phyloP scores from a whole-genome alignment of 2,797 vertebrate genomes.

The Pseudomugil tenellus region DNA sequence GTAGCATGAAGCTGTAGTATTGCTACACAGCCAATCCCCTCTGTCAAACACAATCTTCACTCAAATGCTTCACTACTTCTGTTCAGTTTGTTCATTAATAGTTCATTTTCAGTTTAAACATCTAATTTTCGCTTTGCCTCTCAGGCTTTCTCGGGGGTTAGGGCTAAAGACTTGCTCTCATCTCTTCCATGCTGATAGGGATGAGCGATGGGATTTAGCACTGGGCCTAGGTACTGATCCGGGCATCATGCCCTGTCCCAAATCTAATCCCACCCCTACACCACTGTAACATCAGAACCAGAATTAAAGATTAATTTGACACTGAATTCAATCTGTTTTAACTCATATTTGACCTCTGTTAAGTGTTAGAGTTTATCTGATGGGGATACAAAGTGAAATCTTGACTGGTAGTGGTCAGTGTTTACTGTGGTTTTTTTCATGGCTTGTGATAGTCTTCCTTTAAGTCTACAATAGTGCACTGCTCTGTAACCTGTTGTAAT shows the following conservation, averaged over 20 bases:
- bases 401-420: no score
- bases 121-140: conserved; percentile 40
- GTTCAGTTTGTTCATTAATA: conserved; percentile 27
- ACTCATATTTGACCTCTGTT: conserved; percentile 16
- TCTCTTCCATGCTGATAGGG: conserved; percentile 58
- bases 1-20: conserved; percentile 8
- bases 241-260: conserved; percentile 53
- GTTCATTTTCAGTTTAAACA: conserved; percentile 39
- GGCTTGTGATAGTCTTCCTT: no score
- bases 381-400: conserved; percentile 9
- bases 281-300: conserved; percentile 48
- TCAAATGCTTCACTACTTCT: conserved; percentile 27
- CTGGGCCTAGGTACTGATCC: conserved; percentile 65
- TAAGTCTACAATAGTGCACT: no score
- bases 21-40: conserved; percentile 10
- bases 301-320: conserved; percentile 65
- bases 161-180: conserved; percentile 42
- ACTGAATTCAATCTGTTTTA: conserved; percentile 56
- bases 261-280: conserved; percentile 58
- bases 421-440: no score
- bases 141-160: conserved; percentile 15
- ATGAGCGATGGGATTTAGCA: conserved; percentile 69
- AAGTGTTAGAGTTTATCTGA: background rate
- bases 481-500: no score
- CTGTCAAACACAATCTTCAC: conserved; percentile 21